phyloP scores from a whole-genome alignment of 2,888 invertebrate genomes.

The Beris morrisii region DNA sequence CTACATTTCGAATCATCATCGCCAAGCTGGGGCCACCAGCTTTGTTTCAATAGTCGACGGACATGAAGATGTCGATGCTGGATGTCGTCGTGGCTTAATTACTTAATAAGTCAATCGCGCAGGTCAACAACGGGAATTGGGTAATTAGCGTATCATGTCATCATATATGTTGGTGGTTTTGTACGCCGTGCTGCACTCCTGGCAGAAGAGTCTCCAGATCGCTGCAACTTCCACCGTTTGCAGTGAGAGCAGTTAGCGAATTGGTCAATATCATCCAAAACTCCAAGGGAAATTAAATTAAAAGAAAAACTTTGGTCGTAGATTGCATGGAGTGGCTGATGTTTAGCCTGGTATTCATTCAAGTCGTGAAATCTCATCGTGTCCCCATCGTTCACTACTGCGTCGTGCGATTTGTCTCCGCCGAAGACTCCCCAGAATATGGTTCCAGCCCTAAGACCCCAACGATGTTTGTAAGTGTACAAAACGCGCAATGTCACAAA shows the following conservation, averaged over 20 bases:
- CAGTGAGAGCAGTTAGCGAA: neutral
- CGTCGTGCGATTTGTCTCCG: neutral
- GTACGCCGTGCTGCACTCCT: neutral
- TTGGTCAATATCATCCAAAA: neutral
- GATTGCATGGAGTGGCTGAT: neutral
- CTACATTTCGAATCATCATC: neutral
- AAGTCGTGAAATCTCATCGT: slow-evolving; percentile 3
- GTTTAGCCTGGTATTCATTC: neutral
- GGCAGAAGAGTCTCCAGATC: neutral
- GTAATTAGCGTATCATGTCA: slow-evolving; percentile 34
- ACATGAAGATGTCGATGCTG: slow-evolving; percentile 13
- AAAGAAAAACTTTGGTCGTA: slow-evolving; percentile 2
- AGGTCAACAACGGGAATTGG: slow-evolving; percentile 40
- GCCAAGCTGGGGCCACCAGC: slow-evolving; percentile 20
- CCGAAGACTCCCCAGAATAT: slow-evolving; percentile 2
- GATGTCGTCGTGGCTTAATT: slow-evolving; percentile 36
- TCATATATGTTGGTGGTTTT: slow-evolving; percentile 6
- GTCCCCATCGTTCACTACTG: slow-evolving; percentile 8
- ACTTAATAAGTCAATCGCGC: slow-evolving; percentile 41
- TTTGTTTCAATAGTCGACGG: neutral
- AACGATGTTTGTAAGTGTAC: neutral
- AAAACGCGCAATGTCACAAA: neutral
- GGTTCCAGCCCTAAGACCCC: neutral
- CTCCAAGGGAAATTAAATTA: slow-evolving; percentile 7
- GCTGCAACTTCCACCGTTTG: neutral